These are phyloP conservation scores for Philaenus spumarius DNA, from an alignment of 1,140 invertebrate species.

Conservation along the genomic window DNA sequence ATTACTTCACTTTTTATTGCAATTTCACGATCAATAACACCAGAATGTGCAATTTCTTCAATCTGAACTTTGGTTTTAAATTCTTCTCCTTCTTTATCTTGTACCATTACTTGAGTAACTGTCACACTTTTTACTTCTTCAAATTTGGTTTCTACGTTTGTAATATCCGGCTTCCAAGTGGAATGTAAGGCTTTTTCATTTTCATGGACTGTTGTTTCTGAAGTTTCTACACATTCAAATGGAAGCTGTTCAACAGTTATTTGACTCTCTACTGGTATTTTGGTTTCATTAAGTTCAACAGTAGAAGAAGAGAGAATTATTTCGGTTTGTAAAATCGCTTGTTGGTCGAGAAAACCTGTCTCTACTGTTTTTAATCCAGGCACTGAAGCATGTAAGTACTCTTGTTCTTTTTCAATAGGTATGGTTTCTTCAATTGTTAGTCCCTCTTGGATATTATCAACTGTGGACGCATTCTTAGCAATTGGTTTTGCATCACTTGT, in stretches of 20 bases:
- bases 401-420: constrained; percentile 38
- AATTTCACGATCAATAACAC: constrained; percentile 37
- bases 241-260: constrained; percentile 26
- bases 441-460: constrained; percentile 26
- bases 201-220: constrained; percentile 38
- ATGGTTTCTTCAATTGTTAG: constrained; percentile 37
- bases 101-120: constrained; percentile 41
- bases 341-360: constrained; percentile 23
- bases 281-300: constrained; percentile 31
- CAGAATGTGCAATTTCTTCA: constrained; percentile 35
- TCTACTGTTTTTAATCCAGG: constrained; percentile 30
- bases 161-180: constrained; percentile 32
- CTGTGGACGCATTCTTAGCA: constrained; percentile 23
- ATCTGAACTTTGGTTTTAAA: constrained; percentile 34
- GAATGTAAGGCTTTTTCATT: constrained; percentile 34
- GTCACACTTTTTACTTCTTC: constrained; percentile 42
- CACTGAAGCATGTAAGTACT: constrained; percentile 25
- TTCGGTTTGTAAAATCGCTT: constrained; percentile 24
- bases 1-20: constrained; percentile 41
- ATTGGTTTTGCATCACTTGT: constrained; percentile 15
- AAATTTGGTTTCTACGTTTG: constrained; percentile 39
- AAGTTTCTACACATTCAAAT: constrained; percentile 33
- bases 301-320: constrained; percentile 25
- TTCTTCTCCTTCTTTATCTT: constrained; percentile 41
- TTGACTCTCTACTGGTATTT: constrained; percentile 26